Evolutionary conservation across 2,113 vertebrate species (phyloP).

Genomic region (Deroptyus accipitrinus): DNA sequence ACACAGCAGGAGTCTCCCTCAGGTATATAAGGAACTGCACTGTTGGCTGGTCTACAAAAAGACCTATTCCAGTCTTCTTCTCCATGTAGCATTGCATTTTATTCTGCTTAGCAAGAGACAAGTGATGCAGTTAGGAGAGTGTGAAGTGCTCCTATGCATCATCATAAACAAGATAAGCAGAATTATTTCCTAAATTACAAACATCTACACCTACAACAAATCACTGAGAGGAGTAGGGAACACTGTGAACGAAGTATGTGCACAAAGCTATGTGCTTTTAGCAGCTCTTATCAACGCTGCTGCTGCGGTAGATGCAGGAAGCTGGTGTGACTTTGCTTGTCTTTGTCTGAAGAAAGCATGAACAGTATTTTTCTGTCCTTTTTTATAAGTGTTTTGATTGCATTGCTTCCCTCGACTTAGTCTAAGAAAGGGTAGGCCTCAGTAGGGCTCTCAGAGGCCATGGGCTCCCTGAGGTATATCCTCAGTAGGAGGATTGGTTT

Average conservation of each 20-base stretch:
- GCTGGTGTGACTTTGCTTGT: neutral
- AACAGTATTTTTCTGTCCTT: neutral
- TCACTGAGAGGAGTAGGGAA: neutral
- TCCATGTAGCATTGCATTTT: neutral
- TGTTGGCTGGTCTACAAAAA: slow-evolving; percentile 1
- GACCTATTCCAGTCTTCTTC: neutral
- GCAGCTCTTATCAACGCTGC: neutral
- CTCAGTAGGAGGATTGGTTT: neutral
- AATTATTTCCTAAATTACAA: slow-evolving; percentile 35
- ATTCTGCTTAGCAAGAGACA: slow-evolving; percentile 20
- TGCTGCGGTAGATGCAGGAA: neutral
- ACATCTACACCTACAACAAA: slow-evolving; percentile 7
- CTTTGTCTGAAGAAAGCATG: neutral
- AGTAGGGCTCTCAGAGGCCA: neutral
- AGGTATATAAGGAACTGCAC: neutral
- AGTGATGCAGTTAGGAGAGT: neutral
- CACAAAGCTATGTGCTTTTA: neutral
- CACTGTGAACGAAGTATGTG: neutral
- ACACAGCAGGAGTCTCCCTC: neutral
- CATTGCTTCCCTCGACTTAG: neutral
- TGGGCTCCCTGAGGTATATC: neutral
- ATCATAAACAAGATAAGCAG: slow-evolving; percentile 27
- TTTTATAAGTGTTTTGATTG: neutral
- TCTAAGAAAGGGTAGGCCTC: neutral
- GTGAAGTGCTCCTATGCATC: slow-evolving; percentile 37